A percentile compares a stretch with the other conserved stretches of the same genome.
Evolutionary conservation across 2,888 invertebrate genomes (phyloP).

Genomic region (Tenthredo distinguenda): DNA sequence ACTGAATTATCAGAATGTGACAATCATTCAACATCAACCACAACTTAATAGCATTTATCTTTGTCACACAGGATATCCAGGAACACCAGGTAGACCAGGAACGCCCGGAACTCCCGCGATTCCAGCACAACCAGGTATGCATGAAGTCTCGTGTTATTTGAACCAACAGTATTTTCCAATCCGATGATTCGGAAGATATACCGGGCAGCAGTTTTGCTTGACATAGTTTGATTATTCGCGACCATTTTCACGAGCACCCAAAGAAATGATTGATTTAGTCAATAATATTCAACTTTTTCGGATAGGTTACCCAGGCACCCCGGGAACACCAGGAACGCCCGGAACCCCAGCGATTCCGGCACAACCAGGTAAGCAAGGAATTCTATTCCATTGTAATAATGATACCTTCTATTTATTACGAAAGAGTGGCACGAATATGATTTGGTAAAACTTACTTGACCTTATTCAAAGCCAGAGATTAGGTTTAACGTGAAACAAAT

Average conservation of each 20-base stretch:
- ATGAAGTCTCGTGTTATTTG: not conserved
- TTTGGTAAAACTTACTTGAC: no score
- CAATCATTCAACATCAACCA: not conserved
- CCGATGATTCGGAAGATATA: no score
- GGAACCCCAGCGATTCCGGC: slow-evolving; percentile 71
- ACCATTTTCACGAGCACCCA: no score
- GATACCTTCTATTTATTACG: no score
- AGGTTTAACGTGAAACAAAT: no score
- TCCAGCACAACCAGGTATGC: slow-evolving; percentile 69
- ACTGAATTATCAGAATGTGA: not conserved
- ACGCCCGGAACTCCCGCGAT: slow-evolving; percentile 61
- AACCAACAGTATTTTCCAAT: not conserved
- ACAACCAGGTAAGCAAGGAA: slow-evolving; percentile 14
- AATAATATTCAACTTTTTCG: slow-evolving; percentile 29
- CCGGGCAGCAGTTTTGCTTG: not conserved
- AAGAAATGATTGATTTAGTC: not conserved
- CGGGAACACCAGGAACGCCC: slow-evolving; percentile 59
- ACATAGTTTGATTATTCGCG: no score
- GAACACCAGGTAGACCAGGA: slow-evolving; percentile 57
- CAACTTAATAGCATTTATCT: not conserved
- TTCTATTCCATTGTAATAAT: no score
- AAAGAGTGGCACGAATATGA: no score
- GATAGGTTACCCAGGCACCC: slow-evolving; percentile 63
- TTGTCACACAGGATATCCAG: slow-evolving; percentile 1
- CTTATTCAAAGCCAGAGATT: no score